Conservation (phyloP, 2,888 invertebrate genomes). For the Athrips mouffetella region DNA sequence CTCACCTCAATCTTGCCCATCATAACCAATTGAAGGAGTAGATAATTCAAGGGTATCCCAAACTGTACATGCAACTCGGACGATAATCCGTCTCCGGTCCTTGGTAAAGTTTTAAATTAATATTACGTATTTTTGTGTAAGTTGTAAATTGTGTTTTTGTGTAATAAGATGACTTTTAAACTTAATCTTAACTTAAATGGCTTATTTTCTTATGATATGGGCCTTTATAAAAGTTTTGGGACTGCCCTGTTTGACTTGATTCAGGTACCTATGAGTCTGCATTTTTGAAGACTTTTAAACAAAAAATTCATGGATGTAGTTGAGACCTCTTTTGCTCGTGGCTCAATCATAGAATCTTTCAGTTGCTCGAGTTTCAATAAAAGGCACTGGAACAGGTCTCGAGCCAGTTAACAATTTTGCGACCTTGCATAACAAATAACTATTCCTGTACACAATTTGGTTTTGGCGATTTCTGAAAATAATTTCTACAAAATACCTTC, state of each 20-base stretch:
- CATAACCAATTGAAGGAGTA: background rate
- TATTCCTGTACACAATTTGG: no score
- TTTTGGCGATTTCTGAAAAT: no score
- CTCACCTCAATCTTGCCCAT: background rate
- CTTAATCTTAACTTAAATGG: slow-evolving; percentile 56
- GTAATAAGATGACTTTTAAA: slow-evolving; percentile 63
- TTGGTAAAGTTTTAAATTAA: slow-evolving; percentile 56
- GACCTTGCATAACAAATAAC: no score
- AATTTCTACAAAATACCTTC: no score
- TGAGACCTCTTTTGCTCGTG: no score
- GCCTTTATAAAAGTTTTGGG: slow-evolving; percentile 2
- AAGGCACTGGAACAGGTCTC: no score
- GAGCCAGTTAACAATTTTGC: no score
- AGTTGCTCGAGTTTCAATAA: no score
- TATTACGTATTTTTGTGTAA: slow-evolving; percentile 56
- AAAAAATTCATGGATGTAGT: no score
- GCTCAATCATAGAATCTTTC: no score
- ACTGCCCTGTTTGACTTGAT: background rate
- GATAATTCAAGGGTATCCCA: slow-evolving; percentile 8
- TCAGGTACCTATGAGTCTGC: no score
- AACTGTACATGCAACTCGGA: slow-evolving; percentile 13
- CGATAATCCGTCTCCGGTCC: slow-evolving; percentile 37
- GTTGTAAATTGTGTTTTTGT: slow-evolving; percentile 61
- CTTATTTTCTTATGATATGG: slow-evolving; percentile 38
- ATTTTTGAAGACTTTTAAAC: no score